Percentiles rank a stretch among this genome's conserved stretches.
These are phyloP conservation scores for Mylabris sibirica DNA, from an alignment of 2,888 invertebrate species.

Conservation along the genomic window DNA sequence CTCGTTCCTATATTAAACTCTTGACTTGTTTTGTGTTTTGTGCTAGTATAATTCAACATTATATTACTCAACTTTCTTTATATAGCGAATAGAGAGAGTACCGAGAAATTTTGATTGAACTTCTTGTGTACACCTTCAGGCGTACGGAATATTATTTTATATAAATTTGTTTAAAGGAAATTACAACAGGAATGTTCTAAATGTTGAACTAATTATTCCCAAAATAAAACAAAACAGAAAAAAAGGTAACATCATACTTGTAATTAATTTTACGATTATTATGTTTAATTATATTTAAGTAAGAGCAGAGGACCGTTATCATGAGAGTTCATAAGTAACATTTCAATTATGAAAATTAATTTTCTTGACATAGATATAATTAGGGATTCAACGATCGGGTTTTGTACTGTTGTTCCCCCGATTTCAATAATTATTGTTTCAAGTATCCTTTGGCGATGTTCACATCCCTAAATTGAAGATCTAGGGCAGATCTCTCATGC, in stretches of 20 bases:
- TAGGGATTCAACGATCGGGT: not conserved
- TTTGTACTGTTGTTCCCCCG: not conserved
- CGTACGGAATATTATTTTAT: not conserved
- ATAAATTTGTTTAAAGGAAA: not conserved
- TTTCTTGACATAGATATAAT: not conserved
- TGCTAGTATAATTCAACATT: slow-evolving; percentile 37
- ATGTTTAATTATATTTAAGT: not conserved
- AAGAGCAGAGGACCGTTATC: not conserved
- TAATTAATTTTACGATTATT: not conserved
- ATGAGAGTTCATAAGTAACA: not conserved
- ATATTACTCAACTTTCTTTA: slow-evolving; percentile 10
- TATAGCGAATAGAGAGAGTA: slow-evolving; percentile 6
- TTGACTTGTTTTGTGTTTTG: slow-evolving; percentile 43
- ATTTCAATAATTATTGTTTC: not conserved
- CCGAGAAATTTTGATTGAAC: slow-evolving; percentile 10
- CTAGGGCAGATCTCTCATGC: not conserved
- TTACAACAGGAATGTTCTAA: not conserved
- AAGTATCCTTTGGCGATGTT: not conserved
- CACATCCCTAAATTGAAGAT: not conserved
- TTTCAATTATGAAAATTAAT: not conserved
- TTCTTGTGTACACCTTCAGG: not conserved
- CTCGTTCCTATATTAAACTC: slow-evolving; percentile 44
- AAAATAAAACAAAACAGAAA: not conserved
- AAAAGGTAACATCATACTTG: not conserved
- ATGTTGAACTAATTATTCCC: not conserved